Percentiles rank a stretch among this genome's conserved stretches.
phyloP scores from a whole-genome alignment of 2,113 vertebrate species.

The Dinomys branickii region DNA sequence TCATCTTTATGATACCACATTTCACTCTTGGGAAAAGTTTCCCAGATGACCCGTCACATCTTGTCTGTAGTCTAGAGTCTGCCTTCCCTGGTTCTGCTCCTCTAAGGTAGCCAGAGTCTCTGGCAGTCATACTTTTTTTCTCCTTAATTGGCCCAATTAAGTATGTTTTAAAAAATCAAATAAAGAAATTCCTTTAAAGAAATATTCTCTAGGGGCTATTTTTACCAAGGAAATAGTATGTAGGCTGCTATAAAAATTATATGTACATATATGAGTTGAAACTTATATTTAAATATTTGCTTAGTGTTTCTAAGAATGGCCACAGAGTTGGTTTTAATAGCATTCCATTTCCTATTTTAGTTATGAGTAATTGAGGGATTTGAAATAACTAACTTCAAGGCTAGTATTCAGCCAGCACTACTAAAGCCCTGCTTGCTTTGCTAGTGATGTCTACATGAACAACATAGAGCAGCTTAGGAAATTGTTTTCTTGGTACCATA shows the following conservation, averaged over 20 bases:
- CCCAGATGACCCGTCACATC: not conserved
- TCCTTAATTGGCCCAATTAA: slow-evolving; percentile 13
- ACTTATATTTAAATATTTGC: slow-evolving; percentile 16
- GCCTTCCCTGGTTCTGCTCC: not conserved
- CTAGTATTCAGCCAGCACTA: not conserved
- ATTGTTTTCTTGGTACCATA: not conserved
- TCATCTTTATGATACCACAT: not conserved
- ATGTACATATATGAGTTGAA: not conserved
- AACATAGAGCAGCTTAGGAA: not conserved
- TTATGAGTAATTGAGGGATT: not conserved
- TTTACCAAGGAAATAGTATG: slow-evolving; percentile 12
- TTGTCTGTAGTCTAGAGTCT: not conserved
- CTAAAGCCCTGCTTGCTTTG: not conserved
- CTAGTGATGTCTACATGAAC: not conserved
- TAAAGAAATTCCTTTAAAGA: slow-evolving; percentile 29
- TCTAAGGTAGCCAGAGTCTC: not conserved
- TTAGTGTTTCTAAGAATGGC: not conserved
- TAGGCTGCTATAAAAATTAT: slow-evolving; percentile 34
- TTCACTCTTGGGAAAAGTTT: not conserved
- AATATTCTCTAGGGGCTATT: not conserved
- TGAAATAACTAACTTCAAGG: not conserved
- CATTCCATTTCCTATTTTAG: not conserved
- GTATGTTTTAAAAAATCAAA: not conserved
- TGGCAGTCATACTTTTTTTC: not conserved
- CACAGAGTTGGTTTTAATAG: not conserved